Conservation (phyloP, 2,113 vertebrate species). For the Taxidea taxus region DNA sequence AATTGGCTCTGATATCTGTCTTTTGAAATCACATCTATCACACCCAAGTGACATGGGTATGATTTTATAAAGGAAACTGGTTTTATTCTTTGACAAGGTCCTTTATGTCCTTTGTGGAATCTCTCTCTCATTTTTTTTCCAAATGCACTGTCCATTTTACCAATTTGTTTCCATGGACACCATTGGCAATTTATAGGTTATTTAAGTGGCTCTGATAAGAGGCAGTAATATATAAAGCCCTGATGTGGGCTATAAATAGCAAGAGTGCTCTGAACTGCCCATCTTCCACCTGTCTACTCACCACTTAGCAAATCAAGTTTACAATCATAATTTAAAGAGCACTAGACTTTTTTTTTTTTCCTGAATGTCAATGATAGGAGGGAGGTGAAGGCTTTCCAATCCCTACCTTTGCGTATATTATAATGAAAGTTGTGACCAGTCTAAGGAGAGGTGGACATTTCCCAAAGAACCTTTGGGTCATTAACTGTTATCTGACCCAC, state of each 20-base stretch:
- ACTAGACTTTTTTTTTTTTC: neutral
- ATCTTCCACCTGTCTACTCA: neutral
- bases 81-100: constrained; percentile 25
- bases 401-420: neutral
- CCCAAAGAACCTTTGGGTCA: neutral
- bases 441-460: neutral
- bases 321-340: constrained; percentile 14
- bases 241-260: neutral
- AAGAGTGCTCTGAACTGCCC: neutral
- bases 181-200: constrained; percentile 41
- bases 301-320: constrained; percentile 20
- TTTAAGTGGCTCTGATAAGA: constrained; percentile 55
- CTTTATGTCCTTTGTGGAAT: neutral
- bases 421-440: neutral
- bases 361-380: neutral
- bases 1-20: neutral
- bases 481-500: neutral
- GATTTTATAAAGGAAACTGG: constrained; percentile 31
- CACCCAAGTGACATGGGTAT: neutral
- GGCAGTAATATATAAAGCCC: neutral
- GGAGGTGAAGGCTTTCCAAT: neutral
- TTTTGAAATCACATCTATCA: neutral
- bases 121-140: neutral
- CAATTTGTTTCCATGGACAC: constrained; percentile 42
- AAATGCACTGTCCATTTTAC: constrained; percentile 3